Conservation (phyloP, 2,797 vertebrate genomes). For the Microhierax caerulescens region DNA sequence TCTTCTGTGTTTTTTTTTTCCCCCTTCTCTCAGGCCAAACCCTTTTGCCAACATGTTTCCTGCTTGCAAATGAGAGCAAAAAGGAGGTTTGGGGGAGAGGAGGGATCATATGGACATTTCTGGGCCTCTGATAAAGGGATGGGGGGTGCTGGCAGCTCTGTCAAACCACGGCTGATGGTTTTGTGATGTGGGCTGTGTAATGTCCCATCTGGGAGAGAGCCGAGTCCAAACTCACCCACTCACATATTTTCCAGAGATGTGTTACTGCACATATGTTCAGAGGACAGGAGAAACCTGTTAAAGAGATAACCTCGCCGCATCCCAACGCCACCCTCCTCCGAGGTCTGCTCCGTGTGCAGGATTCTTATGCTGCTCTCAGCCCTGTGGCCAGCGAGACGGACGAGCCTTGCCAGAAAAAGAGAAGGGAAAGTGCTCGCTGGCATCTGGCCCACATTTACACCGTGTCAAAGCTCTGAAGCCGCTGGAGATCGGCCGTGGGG, state of each 20-base stretch:
- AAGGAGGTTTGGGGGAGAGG: not conserved
- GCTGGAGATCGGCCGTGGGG: fast-evolving
- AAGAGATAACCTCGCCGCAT: not conserved
- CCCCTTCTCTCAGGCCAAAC: not conserved
- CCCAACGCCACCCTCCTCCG: not conserved
- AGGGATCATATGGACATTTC: not conserved
- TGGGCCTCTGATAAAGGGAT: conserved; percentile 22
- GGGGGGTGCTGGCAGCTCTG: conserved; percentile 17
- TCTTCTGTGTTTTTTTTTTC: not conserved
- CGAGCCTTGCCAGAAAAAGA: not conserved
- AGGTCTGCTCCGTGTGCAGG: not conserved
- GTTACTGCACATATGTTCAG: conserved; percentile 30
- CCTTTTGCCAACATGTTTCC: conserved; percentile 4
- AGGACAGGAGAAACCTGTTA: conserved; percentile 44
- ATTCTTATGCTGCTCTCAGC: not conserved
- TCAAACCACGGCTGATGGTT: not conserved
- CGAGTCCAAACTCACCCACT: conserved; percentile 53
- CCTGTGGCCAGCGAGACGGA: fast-evolving
- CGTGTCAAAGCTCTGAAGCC: fast-evolving
- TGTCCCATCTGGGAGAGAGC: conserved; percentile 44
- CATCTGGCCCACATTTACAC: fast-evolving
- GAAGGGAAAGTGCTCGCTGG: not conserved
- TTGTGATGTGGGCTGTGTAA: conserved; percentile 50
- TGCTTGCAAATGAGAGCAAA: not conserved
- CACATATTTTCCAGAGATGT: conserved; percentile 43